Evolutionary conservation across 2,888 invertebrate species (phyloP).

Genomic region (Penaeus monodon): DNA sequence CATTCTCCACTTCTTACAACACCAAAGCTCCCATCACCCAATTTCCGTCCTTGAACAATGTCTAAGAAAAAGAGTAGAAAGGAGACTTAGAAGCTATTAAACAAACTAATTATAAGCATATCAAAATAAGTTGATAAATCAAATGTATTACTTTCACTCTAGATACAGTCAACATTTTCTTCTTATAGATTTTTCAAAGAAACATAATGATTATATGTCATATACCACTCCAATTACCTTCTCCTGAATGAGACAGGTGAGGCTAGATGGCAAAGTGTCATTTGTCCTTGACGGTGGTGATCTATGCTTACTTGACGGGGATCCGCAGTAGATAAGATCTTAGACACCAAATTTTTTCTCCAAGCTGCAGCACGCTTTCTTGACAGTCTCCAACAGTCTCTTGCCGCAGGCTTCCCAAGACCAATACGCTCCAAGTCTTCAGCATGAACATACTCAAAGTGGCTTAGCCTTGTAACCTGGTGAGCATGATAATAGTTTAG

Average conservation of each 20-base stretch:
- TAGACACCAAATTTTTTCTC: conserved; percentile 63
- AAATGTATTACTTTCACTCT: not conserved
- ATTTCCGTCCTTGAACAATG: conserved; percentile 74
- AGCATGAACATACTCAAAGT: conserved; percentile 96
- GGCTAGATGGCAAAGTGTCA: conserved; percentile 67
- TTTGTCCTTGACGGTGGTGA: conserved; percentile 8
- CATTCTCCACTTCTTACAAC: conserved; percentile 95
- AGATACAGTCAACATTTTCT: not conserved
- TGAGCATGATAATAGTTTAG: conserved; percentile 61
- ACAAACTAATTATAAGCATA: not conserved
- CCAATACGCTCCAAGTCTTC: conserved; percentile 96
- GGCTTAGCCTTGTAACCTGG: conserved; percentile 89
- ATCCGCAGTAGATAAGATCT: conserved; percentile 39
- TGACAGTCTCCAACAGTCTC: conserved; percentile 91
- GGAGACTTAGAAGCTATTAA: not conserved
- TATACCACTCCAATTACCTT: conserved; percentile 70
- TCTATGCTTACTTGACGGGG: conserved; percentile 29
- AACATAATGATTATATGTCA: not conserved
- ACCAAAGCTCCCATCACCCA: conserved; percentile 98
- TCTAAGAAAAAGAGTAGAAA: conserved; percentile 34
- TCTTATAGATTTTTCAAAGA: no score
- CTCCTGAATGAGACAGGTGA: conserved; percentile 87
- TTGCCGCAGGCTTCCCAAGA: conserved; percentile 91
- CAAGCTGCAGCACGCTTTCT: conserved; percentile 82
- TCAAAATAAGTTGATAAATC: not conserved